Evolutionary conservation across 2,888 invertebrate genomes (phyloP).

Genomic region (Dryadula phaetusa): DNA sequence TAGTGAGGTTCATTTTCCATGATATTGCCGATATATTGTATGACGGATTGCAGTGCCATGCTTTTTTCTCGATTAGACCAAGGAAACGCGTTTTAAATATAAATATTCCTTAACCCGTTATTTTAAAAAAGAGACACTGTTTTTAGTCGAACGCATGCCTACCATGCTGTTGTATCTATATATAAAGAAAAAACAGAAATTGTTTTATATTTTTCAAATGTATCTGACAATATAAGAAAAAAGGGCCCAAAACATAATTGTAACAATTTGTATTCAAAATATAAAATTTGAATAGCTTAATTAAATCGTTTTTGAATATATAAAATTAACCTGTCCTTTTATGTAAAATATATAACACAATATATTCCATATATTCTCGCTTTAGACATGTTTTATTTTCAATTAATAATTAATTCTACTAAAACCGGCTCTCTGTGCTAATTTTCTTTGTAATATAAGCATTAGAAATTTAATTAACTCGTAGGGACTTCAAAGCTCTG

Average conservation of each 20-base stretch:
- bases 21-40: neutral
- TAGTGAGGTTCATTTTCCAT: neutral
- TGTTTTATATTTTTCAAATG: too few relatives aligned
- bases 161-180: too few relatives aligned
- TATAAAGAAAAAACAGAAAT: too few relatives aligned
- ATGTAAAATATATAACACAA: neutral
- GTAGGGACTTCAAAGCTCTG: slow-evolving; percentile 65
- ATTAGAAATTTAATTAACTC: slow-evolving; percentile 78
- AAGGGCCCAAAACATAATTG: neutral
- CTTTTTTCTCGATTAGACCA: too few relatives aligned
- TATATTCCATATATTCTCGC: neutral
- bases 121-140: too few relatives aligned
- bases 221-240: neutral
- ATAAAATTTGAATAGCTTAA: neutral
- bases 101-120: too few relatives aligned
- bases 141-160: too few relatives aligned
- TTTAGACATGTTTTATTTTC: slow-evolving; percentile 25
- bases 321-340: slow-evolving; percentile 1
- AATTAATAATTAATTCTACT: slow-evolving; percentile 30
- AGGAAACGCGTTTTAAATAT: too few relatives aligned
- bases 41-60: neutral
- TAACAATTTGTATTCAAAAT: neutral
- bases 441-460: slow-evolving; percentile 70
- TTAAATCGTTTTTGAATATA: neutral
- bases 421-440: slow-evolving; percentile 30